These are phyloP conservation scores for Riparia riparia DNA, from an alignment of 2,113 vertebrate genomes.

Conservation along the genomic window DNA sequence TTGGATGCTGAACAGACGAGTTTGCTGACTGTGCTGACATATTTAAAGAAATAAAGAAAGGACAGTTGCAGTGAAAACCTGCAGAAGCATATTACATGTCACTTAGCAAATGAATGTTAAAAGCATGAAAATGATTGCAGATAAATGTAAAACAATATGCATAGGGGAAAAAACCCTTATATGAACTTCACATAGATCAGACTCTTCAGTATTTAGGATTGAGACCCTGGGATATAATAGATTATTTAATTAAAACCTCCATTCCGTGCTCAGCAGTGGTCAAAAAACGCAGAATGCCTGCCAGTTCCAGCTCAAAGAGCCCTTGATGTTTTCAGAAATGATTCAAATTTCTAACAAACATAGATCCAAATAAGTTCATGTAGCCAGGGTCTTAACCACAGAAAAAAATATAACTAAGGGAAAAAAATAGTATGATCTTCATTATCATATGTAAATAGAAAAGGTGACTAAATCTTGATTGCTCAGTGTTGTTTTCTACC, in stretches of 20 bases:
- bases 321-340: neutral
- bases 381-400: neutral
- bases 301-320: neutral
- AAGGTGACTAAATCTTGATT: neutral
- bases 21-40: neutral
- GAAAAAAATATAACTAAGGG: neutral
- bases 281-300: neutral
- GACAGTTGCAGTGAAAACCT: neutral
- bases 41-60: neutral
- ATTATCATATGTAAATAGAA: neutral
- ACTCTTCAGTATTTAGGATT: neutral
- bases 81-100: neutral
- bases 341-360: neutral
- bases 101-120: neutral
- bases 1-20: neutral
- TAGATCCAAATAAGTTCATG: neutral
- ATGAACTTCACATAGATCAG: neutral
- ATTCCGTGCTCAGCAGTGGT: neutral
- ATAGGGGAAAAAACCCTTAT: rapidly evolving
- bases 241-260: neutral
- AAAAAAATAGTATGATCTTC: neutral
- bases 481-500: neutral
- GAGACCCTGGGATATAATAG: neutral
- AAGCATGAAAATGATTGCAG: neutral
- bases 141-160: neutral